Evolutionary conservation across 2,797 vertebrate species (phyloP).

Genomic region (Nyctalus aviator): DNA sequence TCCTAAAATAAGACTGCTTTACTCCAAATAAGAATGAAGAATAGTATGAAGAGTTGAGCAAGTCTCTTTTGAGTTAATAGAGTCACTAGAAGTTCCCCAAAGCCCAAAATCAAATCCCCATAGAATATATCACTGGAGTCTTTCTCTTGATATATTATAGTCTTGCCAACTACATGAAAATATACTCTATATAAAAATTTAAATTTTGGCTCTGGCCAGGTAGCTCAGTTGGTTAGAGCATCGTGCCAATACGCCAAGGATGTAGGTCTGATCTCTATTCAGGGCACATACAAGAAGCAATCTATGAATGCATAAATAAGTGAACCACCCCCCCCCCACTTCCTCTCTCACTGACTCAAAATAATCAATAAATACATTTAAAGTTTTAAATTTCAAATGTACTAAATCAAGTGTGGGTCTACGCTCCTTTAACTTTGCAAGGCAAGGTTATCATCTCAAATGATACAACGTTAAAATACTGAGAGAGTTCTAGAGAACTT

Average conservation of each 20-base stretch:
- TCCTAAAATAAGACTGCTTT: constrained; percentile 18
- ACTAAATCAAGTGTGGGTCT: neutral
- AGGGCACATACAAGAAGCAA: neutral
- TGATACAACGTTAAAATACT: neutral
- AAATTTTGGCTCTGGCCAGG: neutral
- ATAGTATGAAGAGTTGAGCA: constrained; percentile 23
- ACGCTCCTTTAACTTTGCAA: constrained; percentile 9
- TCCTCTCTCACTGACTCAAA: neutral
- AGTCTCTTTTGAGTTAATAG: neutral
- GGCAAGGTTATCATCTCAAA: neutral
- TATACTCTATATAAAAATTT: neutral
- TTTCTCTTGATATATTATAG: constrained; percentile 9
- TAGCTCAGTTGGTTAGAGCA: neutral
- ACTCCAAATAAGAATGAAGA: constrained; percentile 30
- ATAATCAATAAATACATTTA: neutral
- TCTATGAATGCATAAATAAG: neutral
- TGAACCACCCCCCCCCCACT: neutral
- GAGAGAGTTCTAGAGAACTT: neutral
- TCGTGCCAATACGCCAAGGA: neutral
- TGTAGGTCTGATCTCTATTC: neutral
- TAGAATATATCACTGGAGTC: neutral
- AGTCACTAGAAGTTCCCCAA: neutral
- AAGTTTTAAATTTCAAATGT: neutral
- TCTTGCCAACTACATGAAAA: neutral
- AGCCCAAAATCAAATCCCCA: neutral